These are phyloP conservation scores for Lithophane ornitopus DNA, from an alignment of 2,888 invertebrate genomes.

Conservation along the genomic window DNA sequence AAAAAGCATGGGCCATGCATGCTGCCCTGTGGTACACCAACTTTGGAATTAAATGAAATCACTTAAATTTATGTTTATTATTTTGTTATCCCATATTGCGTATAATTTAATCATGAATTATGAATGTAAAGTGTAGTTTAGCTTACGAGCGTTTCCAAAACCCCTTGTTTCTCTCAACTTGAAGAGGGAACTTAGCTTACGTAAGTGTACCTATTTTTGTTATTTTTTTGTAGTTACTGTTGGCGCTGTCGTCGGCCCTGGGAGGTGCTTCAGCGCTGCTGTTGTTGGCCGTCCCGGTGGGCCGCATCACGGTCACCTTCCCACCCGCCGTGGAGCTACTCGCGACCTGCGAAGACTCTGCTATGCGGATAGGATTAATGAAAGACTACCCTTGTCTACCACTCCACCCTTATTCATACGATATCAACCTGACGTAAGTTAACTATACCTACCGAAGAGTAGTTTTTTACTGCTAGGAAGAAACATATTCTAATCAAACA, in stretches of 20 bases:
- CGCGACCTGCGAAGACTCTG: slow-evolving; percentile 86
- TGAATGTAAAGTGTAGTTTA: not conserved
- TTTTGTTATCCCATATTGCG: not conserved
- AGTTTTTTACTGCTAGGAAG: not conserved
- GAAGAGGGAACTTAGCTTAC: not conserved
- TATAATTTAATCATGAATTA: not conserved
- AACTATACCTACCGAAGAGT: not conserved
- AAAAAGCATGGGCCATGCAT: not conserved
- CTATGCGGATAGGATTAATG: slow-evolving; percentile 82
- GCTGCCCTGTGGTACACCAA: not conserved
- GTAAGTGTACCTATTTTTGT: not conserved
- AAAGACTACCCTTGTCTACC: slow-evolving; percentile 88
- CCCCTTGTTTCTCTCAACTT: not conserved
- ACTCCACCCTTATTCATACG: slow-evolving; percentile 84
- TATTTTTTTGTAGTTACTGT: slow-evolving; percentile 88
- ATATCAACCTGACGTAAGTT: slow-evolving; percentile 87
- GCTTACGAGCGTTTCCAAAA: not conserved
- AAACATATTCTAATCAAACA: not conserved
- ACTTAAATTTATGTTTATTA: not conserved
- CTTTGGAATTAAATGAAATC: not conserved
- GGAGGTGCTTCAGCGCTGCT: slow-evolving; percentile 93
- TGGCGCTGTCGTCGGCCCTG: slow-evolving; percentile 92
- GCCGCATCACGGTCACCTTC: slow-evolving; percentile 92
- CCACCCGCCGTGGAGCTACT: slow-evolving; percentile 91
- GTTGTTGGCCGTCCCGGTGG: slow-evolving; percentile 93